Base-by-base conservation (phyloP, 2,888 invertebrate genomes). In the Ochropacha duplaris region DNA sequence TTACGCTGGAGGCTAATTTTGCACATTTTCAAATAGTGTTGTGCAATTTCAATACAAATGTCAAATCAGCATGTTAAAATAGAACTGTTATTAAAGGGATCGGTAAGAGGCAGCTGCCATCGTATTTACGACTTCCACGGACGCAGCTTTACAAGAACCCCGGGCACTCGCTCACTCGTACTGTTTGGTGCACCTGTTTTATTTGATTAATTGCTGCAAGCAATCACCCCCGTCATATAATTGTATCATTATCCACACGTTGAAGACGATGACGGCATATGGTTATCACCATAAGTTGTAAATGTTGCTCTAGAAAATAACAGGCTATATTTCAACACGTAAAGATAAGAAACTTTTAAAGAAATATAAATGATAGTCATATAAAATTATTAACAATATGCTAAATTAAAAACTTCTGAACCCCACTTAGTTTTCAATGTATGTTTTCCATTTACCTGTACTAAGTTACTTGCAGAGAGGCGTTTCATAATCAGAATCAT, bases 121-220 rank as follows among this genome's bases (percentile, higher is more conserved):
- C 69, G 79, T 87, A 84, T 92, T 92, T 88, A 88, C 81, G 84
- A 88, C 88, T 89, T 89, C 88, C 87, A 76, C 62, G 64, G 69
- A 71, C 76, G 85, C 86, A 85, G 84, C 85, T 86, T 88, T 87
- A 75, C 77, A 73, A 77, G 75, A 34, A 31, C 31, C 81, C 77
- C 74, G 73, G 71, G 72, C 71, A 71, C 68, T 68, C 69, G n/a
- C 36, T 77, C 78, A 72, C 73, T 78, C 76, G 79, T 80, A 77
- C 79, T 73, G 70, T 77, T 74, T 70, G 68, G 64, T 76, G 82
- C 89, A 90, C 89, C 90, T 91, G 90, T 90, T 84, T 77, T 69
- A 63, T 80, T 84, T 88, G 88, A 91, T 90, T 89, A 88, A 90
- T 88, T 80, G 79, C 73, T 73, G 66, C 66, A 69, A 74, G 74